phyloP scores from a whole-genome alignment of 2,888 invertebrate species.

The Muschampia plurimacula region DNA sequence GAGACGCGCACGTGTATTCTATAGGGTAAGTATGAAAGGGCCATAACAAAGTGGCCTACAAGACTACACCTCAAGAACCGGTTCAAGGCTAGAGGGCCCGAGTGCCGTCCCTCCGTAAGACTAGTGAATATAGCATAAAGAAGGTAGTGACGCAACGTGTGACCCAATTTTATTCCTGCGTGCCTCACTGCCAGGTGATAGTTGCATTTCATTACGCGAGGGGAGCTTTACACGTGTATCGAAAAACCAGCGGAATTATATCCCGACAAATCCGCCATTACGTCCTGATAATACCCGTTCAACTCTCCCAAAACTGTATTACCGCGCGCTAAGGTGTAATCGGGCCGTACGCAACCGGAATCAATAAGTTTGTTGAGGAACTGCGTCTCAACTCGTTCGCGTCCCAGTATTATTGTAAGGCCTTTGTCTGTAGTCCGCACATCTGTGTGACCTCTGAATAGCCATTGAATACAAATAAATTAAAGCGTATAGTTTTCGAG shows the following conservation, averaged over 20 bases:
- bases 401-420: conserved; percentile 63
- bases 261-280: conserved; percentile 45
- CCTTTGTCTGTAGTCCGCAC: conserved; percentile 75
- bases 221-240: conserved; percentile 71
- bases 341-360: conserved; percentile 14
- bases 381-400: conserved; percentile 66
- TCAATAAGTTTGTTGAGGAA: conserved; percentile 53
- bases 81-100: conserved; percentile 55
- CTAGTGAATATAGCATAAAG: conserved; percentile 50
- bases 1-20: conserved; percentile 73
- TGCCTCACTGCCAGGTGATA: conserved; percentile 73
- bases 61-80: conserved; percentile 52
- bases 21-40: conserved; percentile 64
- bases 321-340: conserved; percentile 28
- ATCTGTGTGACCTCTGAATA: conserved; percentile 62
- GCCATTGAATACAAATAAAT: conserved; percentile 61
- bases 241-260: conserved; percentile 60
- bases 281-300: conserved; percentile 21
- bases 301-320: conserved; percentile 33
- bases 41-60: conserved; percentile 54
- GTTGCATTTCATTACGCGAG: conserved; percentile 68
- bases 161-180: conserved; percentile 74
- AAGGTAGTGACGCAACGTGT: conserved; percentile 70
- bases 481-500: conserved; percentile 41
- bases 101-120: conserved; percentile 53